Conservation (phyloP, 2,888 invertebrate genomes). For the Hemithea aestivaria region DNA sequence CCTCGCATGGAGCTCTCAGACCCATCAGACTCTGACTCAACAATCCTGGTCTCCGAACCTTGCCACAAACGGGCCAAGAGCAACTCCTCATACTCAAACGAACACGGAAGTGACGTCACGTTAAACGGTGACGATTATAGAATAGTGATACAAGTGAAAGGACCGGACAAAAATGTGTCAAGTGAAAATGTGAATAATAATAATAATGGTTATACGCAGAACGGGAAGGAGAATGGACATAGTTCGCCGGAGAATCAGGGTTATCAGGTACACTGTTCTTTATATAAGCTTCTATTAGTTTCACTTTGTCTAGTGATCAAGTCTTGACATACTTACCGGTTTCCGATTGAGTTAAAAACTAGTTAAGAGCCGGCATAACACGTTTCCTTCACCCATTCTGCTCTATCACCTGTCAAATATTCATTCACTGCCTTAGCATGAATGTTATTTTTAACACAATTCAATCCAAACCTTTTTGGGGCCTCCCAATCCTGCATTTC, state of each 20-base stretch:
- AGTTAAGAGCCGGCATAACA: no score
- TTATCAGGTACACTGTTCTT: slow-evolving; percentile 68
- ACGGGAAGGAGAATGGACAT: slow-evolving; percentile 67
- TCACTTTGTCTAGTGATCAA: background rate
- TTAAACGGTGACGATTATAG: slow-evolving; percentile 81
- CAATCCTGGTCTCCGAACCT: slow-evolving; percentile 90
- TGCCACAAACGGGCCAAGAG: slow-evolving; percentile 78
- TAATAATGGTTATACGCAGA: slow-evolving; percentile 61
- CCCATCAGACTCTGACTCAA: slow-evolving; percentile 93
- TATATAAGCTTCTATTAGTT: slow-evolving; percentile 1
- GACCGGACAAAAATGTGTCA: slow-evolving; percentile 51
- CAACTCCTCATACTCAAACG: slow-evolving; percentile 64
- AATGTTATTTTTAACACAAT: no score
- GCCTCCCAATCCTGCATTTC: no score
- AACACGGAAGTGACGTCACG: slow-evolving; percentile 79
- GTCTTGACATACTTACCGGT: no score
- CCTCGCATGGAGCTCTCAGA: slow-evolving; percentile 92
- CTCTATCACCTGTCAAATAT: no score
- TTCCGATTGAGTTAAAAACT: no score
- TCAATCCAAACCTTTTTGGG: no score
- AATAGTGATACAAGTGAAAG: slow-evolving; percentile 88
- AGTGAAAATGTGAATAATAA: slow-evolving; percentile 62
- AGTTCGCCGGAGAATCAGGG: slow-evolving; percentile 78
- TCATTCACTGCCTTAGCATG: no score
- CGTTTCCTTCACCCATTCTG: no score